These are phyloP conservation scores for Danio jaintianensis DNA, from an alignment of 2,797 vertebrate species.

Conservation along the genomic window DNA sequence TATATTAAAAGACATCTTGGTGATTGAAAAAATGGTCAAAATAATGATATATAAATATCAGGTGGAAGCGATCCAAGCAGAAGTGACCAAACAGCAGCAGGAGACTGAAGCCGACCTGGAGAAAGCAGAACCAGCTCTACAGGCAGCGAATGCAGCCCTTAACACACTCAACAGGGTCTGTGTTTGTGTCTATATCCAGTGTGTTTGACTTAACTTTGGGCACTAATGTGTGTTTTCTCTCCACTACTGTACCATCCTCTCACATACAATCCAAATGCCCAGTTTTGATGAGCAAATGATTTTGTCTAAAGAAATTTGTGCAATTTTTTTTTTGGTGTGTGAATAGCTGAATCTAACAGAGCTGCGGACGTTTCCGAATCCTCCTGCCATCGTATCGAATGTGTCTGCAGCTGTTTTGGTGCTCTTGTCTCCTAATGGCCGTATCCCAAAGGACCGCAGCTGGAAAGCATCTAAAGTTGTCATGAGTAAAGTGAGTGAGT, in stretches of 20 bases:
- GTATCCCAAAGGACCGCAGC: constrained; percentile 80
- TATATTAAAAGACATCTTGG: not conserved
- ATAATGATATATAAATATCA: constrained; percentile 50
- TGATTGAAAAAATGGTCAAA: not conserved
- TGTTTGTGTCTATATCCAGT: constrained; percentile 16
- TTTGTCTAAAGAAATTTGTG: not conserved
- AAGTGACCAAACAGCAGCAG: constrained; percentile 81
- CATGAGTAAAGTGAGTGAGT: constrained; percentile 79
- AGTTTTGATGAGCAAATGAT: not conserved
- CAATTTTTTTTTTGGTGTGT: not conserved
- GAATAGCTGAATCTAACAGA: constrained; percentile 81
- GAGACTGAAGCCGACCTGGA: constrained; percentile 80
- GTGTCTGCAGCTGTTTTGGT: constrained; percentile 74
- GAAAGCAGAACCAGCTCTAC: constrained; percentile 78
- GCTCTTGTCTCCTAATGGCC: constrained; percentile 74
- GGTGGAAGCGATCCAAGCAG: constrained; percentile 78
- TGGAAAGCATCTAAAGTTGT: constrained; percentile 83
- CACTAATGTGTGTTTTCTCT: constrained; percentile 42
- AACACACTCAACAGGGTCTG: constrained; percentile 79
- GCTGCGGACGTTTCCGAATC: constrained; percentile 80
- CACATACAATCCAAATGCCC: not conserved
- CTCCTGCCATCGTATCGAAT: constrained; percentile 73
- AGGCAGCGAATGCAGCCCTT: constrained; percentile 77
- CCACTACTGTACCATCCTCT: not conserved
- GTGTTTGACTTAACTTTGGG: not conserved